These are phyloP conservation scores for Alfaro cultratus DNA, from an alignment of 2,797 vertebrate genomes.

Conservation along the genomic window DNA sequence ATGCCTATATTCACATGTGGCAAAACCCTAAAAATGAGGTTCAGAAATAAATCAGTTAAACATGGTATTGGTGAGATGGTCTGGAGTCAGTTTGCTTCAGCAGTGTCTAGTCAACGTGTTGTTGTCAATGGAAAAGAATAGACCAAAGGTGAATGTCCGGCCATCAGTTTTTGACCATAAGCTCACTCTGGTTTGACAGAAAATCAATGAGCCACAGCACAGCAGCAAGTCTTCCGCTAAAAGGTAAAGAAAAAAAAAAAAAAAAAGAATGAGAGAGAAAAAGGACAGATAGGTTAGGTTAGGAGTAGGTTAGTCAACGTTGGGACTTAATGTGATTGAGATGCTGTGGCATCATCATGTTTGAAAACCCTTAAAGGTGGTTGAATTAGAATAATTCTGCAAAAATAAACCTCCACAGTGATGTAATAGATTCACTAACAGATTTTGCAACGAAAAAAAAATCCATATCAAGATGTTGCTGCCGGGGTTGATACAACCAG, in stretches of 20 bases:
- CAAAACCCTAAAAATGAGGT: neutral
- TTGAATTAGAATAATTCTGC: neutral
- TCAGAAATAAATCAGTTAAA: neutral
- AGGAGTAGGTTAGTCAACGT: neutral
- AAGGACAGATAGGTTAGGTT: no score
- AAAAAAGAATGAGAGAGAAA: neutral
- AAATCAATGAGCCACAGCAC: neutral
- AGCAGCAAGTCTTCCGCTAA: neutral
- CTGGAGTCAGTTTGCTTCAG: no score
- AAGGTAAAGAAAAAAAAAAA: neutral
- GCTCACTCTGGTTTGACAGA: neutral
- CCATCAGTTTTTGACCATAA: neutral
- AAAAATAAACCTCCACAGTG: neutral
- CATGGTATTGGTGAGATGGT: neutral
- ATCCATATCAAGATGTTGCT: neutral
- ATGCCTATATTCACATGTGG: neutral
- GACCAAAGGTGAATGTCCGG: neutral
- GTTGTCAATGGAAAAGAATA: neutral
- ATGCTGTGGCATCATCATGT: neutral
- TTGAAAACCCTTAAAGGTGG: neutral
- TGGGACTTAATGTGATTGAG: neutral
- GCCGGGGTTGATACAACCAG: neutral
- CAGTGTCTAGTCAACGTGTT: neutral
- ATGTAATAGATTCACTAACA: neutral
- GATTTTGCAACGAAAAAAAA: neutral